Evolutionary conservation across 2,113 vertebrate species (phyloP).

Genomic region (Alethe diademata): DNA sequence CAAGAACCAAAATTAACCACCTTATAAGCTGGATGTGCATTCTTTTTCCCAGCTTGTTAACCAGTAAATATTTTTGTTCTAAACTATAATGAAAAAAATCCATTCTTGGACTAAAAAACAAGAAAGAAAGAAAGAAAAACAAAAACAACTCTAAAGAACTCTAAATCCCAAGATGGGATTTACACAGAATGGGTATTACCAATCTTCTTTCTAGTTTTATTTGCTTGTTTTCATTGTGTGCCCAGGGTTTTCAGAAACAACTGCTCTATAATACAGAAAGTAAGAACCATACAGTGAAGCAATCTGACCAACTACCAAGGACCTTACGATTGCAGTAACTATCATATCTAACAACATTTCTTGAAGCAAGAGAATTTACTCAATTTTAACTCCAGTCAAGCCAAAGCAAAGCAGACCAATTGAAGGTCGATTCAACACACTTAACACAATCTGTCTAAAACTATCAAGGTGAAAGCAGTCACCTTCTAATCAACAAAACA

Average conservation of each 20-base stretch:
- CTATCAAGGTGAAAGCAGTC: not conserved
- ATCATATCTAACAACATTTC: not conserved
- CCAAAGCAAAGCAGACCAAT: not conserved
- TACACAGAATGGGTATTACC: not conserved
- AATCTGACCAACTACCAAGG: not conserved
- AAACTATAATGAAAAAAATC: not conserved
- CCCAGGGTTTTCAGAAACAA: not conserved
- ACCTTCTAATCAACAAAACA: not conserved
- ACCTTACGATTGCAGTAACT: not conserved
- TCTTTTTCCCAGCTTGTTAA: not conserved
- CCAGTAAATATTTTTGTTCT: not conserved
- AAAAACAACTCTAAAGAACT: not conserved
- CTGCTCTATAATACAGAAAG: not conserved
- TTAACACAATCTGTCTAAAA: not conserved
- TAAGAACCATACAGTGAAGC: not conserved
- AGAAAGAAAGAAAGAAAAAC: not conserved
- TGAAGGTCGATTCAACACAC: rapidly evolving
- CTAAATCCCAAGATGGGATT: not conserved
- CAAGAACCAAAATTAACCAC: not conserved
- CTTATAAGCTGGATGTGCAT: not conserved
- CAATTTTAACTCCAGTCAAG: not conserved
- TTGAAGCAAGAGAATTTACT: rapidly evolving
- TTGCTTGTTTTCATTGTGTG: not conserved
- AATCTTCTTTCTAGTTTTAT: not conserved
- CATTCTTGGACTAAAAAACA: not conserved